phyloP scores from a whole-genome alignment of 2,113 vertebrate species.

The Perognathus longimembris region DNA sequence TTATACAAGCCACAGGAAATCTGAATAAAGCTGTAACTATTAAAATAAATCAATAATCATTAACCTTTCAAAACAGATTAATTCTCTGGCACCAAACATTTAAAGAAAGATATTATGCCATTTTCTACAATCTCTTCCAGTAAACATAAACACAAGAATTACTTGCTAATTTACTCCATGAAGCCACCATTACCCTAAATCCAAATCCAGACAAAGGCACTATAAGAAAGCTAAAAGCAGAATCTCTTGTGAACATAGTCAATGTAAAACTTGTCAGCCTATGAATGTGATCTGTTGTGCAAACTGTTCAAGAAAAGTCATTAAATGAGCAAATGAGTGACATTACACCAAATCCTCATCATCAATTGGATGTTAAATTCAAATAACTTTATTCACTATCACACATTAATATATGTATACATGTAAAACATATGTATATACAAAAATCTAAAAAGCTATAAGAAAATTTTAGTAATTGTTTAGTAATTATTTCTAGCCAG shows the following conservation, averaged over 20 bases:
- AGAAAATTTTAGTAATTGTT: too few relatives aligned
- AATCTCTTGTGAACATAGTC: not conserved
- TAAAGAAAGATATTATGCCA: not conserved
- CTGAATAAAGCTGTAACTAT: not conserved
- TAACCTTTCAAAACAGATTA: not conserved
- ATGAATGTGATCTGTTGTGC: not conserved
- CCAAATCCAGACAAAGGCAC: not conserved
- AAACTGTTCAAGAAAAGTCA: too few relatives aligned
- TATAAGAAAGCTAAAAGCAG: not conserved
- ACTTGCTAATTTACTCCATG: not conserved
- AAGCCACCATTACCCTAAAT: not conserved
- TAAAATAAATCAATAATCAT: not conserved
- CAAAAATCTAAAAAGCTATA: too few relatives aligned
- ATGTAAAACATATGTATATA: too few relatives aligned
- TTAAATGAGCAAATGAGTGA: too few relatives aligned
- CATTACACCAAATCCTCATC: too few relatives aligned
- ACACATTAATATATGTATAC: too few relatives aligned
- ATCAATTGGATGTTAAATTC: too few relatives aligned
- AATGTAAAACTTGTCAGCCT: not conserved
- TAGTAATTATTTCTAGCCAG: too few relatives aligned
- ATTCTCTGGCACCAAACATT: not conserved
- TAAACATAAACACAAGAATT: not conserved
- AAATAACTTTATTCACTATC: too few relatives aligned
- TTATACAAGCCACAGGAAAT: not conserved
- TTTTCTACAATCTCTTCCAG: not conserved